Conservation (phyloP, 2,888 invertebrate species). For the Danaus chrysippus region DNA sequence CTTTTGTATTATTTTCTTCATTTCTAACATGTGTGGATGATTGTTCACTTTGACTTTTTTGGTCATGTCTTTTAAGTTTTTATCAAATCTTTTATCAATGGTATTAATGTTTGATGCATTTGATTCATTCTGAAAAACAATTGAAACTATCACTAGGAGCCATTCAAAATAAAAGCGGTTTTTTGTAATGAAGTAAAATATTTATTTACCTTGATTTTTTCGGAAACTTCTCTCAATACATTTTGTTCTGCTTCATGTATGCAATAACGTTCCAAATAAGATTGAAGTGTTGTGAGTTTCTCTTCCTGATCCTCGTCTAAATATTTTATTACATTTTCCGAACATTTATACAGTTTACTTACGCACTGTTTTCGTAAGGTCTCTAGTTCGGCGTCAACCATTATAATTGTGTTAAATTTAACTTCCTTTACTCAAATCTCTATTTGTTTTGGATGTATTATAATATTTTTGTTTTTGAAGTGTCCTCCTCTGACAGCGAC, state of each 20-base stretch:
- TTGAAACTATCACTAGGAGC: neutral
- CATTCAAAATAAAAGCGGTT: neutral
- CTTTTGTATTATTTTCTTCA: slow-evolving; percentile 47
- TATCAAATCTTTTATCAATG: slow-evolving; percentile 50
- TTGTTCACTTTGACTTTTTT: slow-evolving; percentile 44
- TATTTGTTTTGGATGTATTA: too few species aligned
- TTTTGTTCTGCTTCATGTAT: slow-evolving; percentile 56
- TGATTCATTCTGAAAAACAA: slow-evolving; percentile 51
- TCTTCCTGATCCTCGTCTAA: slow-evolving; percentile 56
- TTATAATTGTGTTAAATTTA: slow-evolving; percentile 14
- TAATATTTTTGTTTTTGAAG: too few species aligned
- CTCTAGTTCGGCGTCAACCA: slow-evolving; percentile 50
- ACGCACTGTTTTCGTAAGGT: slow-evolving; percentile 63
- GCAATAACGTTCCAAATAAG: slow-evolving; percentile 58
- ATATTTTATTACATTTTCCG: slow-evolving; percentile 64
- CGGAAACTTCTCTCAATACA: slow-evolving; percentile 57
- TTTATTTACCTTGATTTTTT: slow-evolving; percentile 43
- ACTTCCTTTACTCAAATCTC: too few species aligned
- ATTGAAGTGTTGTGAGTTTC: slow-evolving; percentile 51
- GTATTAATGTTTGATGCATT: slow-evolving; percentile 50
- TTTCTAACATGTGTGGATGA: slow-evolving; percentile 58
- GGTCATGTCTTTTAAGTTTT: slow-evolving; percentile 46
- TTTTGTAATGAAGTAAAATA: slow-evolving; percentile 14
- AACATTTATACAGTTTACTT: slow-evolving; percentile 57
- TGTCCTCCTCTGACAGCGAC: too few species aligned